phyloP scores from a whole-genome alignment of 1,140 invertebrate species.

The Mya arenaria region DNA sequence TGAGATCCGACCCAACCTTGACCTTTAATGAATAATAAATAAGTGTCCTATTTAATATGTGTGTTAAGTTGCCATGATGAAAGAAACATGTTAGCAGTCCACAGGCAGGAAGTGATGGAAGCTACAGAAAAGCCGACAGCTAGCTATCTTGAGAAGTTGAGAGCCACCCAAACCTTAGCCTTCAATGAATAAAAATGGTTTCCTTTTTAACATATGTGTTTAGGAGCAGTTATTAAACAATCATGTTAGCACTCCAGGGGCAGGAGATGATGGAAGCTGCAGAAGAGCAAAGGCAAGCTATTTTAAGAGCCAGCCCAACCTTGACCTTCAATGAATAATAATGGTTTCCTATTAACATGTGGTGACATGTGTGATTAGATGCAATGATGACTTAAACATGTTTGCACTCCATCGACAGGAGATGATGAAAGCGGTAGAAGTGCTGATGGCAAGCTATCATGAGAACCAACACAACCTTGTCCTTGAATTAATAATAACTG shows the following conservation, averaged over 20 bases:
- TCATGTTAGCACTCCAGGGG: slow-evolving; percentile 75
- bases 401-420: neutral
- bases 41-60: neutral
- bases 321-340: slow-evolving; percentile 20
- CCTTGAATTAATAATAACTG: neutral
- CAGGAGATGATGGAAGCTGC: slow-evolving; percentile 81
- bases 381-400: neutral
- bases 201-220: neutral
- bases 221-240: slow-evolving; percentile 22
- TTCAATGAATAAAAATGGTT: too few species aligned
- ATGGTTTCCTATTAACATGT: neutral
- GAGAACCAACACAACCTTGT: neutral
- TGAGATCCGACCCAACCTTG: neutral
- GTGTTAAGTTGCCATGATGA: slow-evolving; percentile 32
- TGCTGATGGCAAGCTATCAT: neutral
- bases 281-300: slow-evolving; percentile 75
- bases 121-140: slow-evolving; percentile 79
- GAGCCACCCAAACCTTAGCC: slow-evolving; percentile 71
- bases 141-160: slow-evolving; percentile 72
- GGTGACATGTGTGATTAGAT: neutral
- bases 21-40: neutral
- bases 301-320: slow-evolving; percentile 73
- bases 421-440: neutral
- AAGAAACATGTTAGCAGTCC: slow-evolving; percentile 67
- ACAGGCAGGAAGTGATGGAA: slow-evolving; percentile 80